These are phyloP conservation scores for Caiman crocodilus DNA, from an alignment of 2,797 vertebrate genomes.

Conservation along the genomic window DNA sequence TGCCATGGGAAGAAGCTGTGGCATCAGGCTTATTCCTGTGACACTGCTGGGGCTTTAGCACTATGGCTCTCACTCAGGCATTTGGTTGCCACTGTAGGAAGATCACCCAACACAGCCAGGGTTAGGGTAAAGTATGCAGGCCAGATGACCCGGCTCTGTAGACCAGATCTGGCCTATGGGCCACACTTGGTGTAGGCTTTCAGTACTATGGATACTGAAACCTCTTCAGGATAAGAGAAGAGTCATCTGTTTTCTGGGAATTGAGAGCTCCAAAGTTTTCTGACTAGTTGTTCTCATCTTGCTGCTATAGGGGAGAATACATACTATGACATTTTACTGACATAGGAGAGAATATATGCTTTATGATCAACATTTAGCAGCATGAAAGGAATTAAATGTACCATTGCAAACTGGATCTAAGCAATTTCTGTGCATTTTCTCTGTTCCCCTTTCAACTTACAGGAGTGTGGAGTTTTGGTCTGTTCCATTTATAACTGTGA, in stretches of 20 bases:
- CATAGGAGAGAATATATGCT: not conserved
- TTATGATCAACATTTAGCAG: not conserved
- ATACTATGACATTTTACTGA: too few relatives aligned
- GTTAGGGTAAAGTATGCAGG: too few relatives aligned
- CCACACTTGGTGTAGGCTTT: not conserved
- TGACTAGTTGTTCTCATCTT: not conserved
- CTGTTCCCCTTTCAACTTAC: not conserved
- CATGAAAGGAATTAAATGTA: not conserved
- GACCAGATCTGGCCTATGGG: too few relatives aligned
- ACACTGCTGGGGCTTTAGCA: too few relatives aligned
- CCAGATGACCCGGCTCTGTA: too few relatives aligned
- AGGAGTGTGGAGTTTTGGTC: not conserved
- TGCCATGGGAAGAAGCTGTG: too few relatives aligned
- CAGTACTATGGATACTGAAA: not conserved
- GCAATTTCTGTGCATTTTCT: not conserved
- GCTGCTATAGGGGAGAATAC: not conserved
- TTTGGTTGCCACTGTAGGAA: too few relatives aligned
- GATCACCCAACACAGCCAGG: too few relatives aligned
- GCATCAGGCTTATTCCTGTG: too few relatives aligned
- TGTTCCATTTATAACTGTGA: not conserved
- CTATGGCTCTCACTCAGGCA: too few relatives aligned
- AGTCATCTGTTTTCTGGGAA: not conserved
- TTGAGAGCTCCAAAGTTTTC: not conserved
- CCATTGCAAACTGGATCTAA: not conserved
- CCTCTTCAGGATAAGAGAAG: not conserved